Evolutionary conservation across 2,888 invertebrate genomes (phyloP), one percentile per base, ranked within the genome.

Genomic region (Drosophila mimica): DNA sequence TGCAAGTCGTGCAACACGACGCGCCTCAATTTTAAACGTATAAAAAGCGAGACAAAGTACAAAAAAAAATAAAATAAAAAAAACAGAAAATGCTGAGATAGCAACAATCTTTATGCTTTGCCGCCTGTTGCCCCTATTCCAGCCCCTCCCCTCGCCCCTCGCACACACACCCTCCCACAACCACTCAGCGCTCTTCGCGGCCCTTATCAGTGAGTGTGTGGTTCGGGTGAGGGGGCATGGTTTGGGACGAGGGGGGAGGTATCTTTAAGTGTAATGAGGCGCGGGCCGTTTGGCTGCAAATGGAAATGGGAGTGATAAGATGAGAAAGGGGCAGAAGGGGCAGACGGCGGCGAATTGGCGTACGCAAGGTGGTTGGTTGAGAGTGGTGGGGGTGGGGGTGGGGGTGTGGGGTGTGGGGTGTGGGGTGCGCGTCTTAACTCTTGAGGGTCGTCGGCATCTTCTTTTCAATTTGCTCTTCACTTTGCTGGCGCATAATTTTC

Each of bases 401-500:
- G 9, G 28, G 13, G 3, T 8, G 30, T n/a, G n/a, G 31, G 34
- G 15, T 40, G n/a, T 0, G 48, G 17, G 5, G 34, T 11, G 13
- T 9, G 33, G 34, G 15, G 54, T 25, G 52, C 33, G n/a, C 20
- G n/a, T 30, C 34, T 25, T 15, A 25, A 25, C 46, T 54, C 66
- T 76, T 60, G 46, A 68, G 65, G 70, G 70, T 74, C 66, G 78
- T 70, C 74, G 79, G 76, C 76, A 68, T 83, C 76, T 74, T 83
- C 73, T 80, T 77, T 80, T 81, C 83, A 76, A 83, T 83, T 80
- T 81, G 74, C 78, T 82, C 66, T 81, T 69, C 72, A 80, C 71
- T 73, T 70, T 67, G 63, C 62, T 54, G 60, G 28, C 61, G 66
- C 59, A 74, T 75, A 62, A 59, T 53, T 53, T 62, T 60, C 58